Conservation (phyloP, 2,113 vertebrate genomes). For the Edolisoma coerulescens region DNA sequence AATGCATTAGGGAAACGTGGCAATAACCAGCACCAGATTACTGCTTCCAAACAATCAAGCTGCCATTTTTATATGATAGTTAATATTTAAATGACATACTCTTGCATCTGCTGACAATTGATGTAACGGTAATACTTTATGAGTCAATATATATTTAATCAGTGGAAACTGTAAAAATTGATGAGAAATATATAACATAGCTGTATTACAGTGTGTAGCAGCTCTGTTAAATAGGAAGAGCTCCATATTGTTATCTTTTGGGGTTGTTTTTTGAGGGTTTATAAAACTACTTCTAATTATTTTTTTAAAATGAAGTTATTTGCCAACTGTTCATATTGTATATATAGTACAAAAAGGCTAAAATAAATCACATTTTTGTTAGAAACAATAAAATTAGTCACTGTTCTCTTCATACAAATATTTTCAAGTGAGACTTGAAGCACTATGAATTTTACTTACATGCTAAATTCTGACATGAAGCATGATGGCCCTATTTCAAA, state of each 20-base stretch:
- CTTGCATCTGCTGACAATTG: slow-evolving; percentile 87
- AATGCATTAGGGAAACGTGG: slow-evolving; percentile 69
- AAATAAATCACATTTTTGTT: slow-evolving; percentile 58
- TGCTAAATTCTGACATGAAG: slow-evolving; percentile 80
- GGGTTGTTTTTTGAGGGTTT: neutral
- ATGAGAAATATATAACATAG: slow-evolving; percentile 81
- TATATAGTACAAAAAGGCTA: neutral
- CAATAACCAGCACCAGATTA: slow-evolving; percentile 75
- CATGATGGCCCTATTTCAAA: slow-evolving; percentile 80
- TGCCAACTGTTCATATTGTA: neutral
- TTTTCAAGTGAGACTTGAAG: slow-evolving; percentile 82
- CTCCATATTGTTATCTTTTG: slow-evolving; percentile 29
- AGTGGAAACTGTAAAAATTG: slow-evolving; percentile 87
- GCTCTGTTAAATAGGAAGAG: slow-evolving; percentile 49
- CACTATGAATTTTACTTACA: slow-evolving; percentile 87
- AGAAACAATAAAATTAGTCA: slow-evolving; percentile 70
- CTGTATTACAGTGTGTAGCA: slow-evolving; percentile 40
- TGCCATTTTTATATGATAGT: slow-evolving; percentile 94
- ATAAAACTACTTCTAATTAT: neutral
- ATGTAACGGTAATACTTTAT: slow-evolving; percentile 88
- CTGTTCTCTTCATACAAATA: slow-evolving; percentile 75
- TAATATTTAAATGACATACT: slow-evolving; percentile 90
- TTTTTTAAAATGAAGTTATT: neutral
- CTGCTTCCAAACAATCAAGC: slow-evolving; percentile 85
- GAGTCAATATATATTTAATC: slow-evolving; percentile 93